Evolutionary conservation across 2,888 invertebrate genomes (phyloP), one percentile per base, ranked within the genome.

Genomic region (Gari tellinella): DNA sequence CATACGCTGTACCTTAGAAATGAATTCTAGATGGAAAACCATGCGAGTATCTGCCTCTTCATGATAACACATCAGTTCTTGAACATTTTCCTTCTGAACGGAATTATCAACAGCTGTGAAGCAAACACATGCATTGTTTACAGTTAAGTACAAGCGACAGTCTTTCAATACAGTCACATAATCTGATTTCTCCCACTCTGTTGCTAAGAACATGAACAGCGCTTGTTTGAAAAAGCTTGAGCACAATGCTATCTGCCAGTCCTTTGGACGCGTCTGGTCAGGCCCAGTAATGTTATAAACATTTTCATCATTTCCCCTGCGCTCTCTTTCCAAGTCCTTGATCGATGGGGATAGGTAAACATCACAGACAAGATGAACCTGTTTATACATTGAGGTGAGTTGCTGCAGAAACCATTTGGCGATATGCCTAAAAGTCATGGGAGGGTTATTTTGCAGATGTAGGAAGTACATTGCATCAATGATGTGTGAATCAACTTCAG

Each of bases 391-490:
- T 5, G 14, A 14, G 19, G 14, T 10, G 17, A 64, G 3, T 25
- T 17, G 21, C 31, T 8, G n/a, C 14, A 66, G 31, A 15, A 72
- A 19, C 8, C 41, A 10, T 40, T 48, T 53, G 1, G 72, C 66
- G 12, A 72, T 5, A 2, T 17, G 55, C 10, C 62, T 62, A 49
- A 60, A 67, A 19, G 66, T 61, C 17, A n/a, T 31, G 2, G 66
- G 66, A 14, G 49, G 10, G 23, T 53, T 55, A 14, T 14, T 43
- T 14, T 60, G 17, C 25, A 48, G 19, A 17, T 66, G 61, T 2
- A 66, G 17, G 17, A 72, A 37, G 40, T 67, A 72, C 52, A 65
- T 46, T 1, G 55, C 75, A 57, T 69, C 68, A 21, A 74, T 53
- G 14, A 73, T 53, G 37, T 23, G 25, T 49, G 41, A 51, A 56